A percentile compares a stretch with the other conserved stretches of the same genome.
Evolutionary conservation across 2,888 invertebrate genomes (phyloP).

Genomic region (Dryadula phaetusa): DNA sequence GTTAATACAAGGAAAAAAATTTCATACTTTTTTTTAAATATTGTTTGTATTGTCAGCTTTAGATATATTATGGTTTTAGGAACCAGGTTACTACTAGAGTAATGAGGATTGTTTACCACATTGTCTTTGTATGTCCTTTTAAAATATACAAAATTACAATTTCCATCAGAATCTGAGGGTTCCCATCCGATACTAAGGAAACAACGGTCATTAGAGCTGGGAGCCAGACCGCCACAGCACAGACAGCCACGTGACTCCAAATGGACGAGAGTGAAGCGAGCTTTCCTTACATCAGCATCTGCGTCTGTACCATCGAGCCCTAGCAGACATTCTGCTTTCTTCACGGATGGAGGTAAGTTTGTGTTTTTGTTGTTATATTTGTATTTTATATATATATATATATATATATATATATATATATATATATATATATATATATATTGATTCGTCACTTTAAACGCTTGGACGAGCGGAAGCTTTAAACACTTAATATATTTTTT

Average conservation of each 20-base stretch:
- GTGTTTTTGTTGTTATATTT: not conserved
- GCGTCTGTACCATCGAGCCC: slow-evolving; percentile 89
- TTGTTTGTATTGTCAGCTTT: too few species aligned
- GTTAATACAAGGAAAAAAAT: too few species aligned
- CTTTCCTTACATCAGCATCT: slow-evolving; percentile 86
- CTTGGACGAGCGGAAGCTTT: too few species aligned
- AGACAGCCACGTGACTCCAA: slow-evolving; percentile 86
- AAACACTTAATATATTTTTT: too few species aligned
- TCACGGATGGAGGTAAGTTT: slow-evolving; percentile 86
- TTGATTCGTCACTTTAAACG: too few species aligned
- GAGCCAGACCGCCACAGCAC: slow-evolving; percentile 75
- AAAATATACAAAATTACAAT: not conserved
- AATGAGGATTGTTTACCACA: too few species aligned
- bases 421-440: too few species aligned
- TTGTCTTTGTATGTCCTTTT: too few species aligned
- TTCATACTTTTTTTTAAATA: too few species aligned
- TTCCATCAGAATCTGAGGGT: slow-evolving; percentile 69
- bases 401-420: not conserved
- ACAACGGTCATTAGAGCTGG: slow-evolving; percentile 77
- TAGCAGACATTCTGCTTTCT: slow-evolving; percentile 86
- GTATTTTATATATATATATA: not conserved
- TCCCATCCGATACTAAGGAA: slow-evolving; percentile 76
- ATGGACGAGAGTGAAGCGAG: slow-evolving; percentile 90
- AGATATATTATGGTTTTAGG: too few species aligned
- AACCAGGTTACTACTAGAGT: too few species aligned